Evolutionary conservation across 2,888 invertebrate genomes (phyloP), one percentile per base, ranked within the genome.

Genomic region (Rutpela maculata): DNA sequence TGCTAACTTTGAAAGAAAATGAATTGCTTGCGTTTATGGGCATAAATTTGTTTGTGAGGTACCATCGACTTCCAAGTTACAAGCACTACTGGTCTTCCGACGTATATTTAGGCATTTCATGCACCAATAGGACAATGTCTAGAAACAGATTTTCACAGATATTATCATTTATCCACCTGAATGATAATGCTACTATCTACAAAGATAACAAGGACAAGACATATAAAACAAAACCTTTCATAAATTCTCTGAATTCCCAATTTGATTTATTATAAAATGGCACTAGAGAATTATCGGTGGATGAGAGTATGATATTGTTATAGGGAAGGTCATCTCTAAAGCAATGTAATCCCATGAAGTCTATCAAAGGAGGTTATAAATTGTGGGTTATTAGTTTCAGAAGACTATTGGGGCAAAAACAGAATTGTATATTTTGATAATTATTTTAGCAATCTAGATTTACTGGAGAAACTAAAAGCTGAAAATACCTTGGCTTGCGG

Each of bases 351-450:
- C 50, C 50, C 1, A 50, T 15, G 50, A 50, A 50, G 50, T 15
- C 15, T 50, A 50, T 50, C 12, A 50, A 50, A 15, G 15, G 15
- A 50, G 15, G 50, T 12, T 50, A 50, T 15, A 50, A 50, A 50
- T 1, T 50, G 2, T 50, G 50, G 50, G 12, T 15, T 15, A 50
- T 50, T 15, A 75, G 55, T 79, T 17, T 76, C 74, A 31, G 62
- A 82, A 78, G 56, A 22, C 5, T 72, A 79, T 55, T 79, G 79
- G 78, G n/a, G 73, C 10, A 76, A 78, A 57, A 50, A 80, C n/a
- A 55, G 38, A 60, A 78, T 65, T 17, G 22, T 73, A 31, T 75
- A 59, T 35, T 74, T 77, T n/a, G 78, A 78, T 35, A 80, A 76
- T 75, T 80, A 63, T 65, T 77, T 78, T 71, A 75, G 63, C 22